Evolutionary conservation across 35 echinoderm and acorn worm species (phyloP).

Genomic region (Heliocidaris erythrogramma): DNA sequence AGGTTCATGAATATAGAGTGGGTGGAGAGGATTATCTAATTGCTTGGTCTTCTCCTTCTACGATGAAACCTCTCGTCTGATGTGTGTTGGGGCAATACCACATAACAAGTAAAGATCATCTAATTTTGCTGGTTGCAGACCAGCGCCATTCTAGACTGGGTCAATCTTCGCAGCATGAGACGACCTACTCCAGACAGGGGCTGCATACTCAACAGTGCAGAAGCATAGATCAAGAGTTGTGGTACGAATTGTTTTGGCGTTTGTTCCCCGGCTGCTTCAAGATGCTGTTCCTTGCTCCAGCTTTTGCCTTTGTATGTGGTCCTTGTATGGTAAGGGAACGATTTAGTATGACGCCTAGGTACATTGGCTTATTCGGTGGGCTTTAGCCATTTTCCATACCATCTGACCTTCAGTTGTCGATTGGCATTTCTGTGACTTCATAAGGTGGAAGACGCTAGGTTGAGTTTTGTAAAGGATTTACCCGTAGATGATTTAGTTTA

Average conservation of each 20-base stretch:
- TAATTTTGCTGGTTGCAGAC: not conserved
- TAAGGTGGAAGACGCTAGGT: conserved; percentile 34
- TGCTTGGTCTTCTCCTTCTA: not conserved
- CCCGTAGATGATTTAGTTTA: conserved; percentile 43
- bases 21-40: not conserved
- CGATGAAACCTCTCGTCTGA: not conserved
- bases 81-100: too few relatives aligned
- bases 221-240: conserved; percentile 51
- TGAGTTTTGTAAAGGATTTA: conserved; percentile 23
- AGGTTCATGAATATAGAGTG: conserved; percentile 12
- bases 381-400: too few relatives aligned
- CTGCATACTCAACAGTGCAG: conserved; percentile 46
- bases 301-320: conserved; percentile 42
- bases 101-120: conserved; percentile 2
- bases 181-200: conserved; percentile 52
- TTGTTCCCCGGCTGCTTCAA: conserved; percentile 49
- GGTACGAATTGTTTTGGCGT: conserved; percentile 27
- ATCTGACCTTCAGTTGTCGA: not conserved
- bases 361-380: too few relatives aligned
- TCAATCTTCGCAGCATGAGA: not conserved
- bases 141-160: conserved; percentile 31
- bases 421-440: not conserved
- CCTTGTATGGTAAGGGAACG: conserved; percentile 18
- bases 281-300: not conserved
- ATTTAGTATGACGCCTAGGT: too few relatives aligned